Evolutionary conservation across 2,113 vertebrate species (phyloP), one percentile per base, ranked within the genome.

Genomic region (Pogona vitticeps): DNA sequence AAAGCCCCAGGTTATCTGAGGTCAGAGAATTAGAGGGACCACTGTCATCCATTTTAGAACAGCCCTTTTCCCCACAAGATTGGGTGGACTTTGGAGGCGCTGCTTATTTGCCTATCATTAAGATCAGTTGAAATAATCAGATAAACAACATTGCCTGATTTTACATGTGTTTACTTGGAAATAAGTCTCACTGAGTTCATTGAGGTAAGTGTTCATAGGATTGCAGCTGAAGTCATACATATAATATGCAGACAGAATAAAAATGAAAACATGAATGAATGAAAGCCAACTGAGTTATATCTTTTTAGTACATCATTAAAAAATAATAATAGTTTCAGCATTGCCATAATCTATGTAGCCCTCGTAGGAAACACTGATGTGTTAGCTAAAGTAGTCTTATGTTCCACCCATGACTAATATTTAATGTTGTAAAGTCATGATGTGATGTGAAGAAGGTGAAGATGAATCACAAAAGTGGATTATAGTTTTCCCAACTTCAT

Each of bases 371-470:
- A 76, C 20, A 63, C 83, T 76, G 72, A 40, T 80, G 21, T 63
- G 8, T 79, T n/a, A 83, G 38, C 78, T 77, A 70, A 84, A 36
- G 1, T 31, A 36, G 14, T 91, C 91, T 80, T 31, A 81, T 40
- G 52, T 92, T 94, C 76, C 75, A 90, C 79, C 80, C 76, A 42
- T 61, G 59, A 84, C 59, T 83, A 31, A 81, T 59, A 85, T 90
- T 91, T 89, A 92, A 65, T 86, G 67, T 91, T 94, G 77, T 79
- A 83, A 79, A 88, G 85, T 58, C 36, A 76, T 46, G 20, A 8
- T 73, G 85, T 77, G n/a, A 68, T 85, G 63, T 68, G 31, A 68
- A 56, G 31, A 31, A 42, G 76, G 33, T 71, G 12, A 20, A 59
- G 13, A 20, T 91, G 65, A 81, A 46, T 31, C 56, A 63, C 59